Percentiles rank a stretch among this genome's conserved stretches.
phyloP scores from a whole-genome alignment of 2,888 invertebrate species.

The Diaprepes abbreviatus region DNA sequence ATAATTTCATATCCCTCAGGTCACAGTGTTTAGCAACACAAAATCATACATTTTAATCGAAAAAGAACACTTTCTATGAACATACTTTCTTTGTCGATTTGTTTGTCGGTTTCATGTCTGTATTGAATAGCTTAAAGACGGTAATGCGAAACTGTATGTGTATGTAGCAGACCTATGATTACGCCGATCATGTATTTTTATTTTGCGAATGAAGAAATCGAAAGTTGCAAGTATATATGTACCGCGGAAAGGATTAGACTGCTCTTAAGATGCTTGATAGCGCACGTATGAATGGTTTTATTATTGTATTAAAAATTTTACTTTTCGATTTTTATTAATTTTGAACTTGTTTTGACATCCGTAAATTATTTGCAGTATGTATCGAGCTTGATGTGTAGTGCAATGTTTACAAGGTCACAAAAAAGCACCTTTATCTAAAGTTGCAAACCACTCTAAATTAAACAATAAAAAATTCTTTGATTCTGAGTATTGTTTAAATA shows the following conservation, averaged over 20 bases:
- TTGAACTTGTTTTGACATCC: too few relatives aligned
- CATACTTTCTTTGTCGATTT: background rate
- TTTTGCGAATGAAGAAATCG: background rate
- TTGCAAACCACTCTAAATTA: too few relatives aligned
- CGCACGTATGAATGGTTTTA: too few relatives aligned
- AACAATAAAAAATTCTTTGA: too few relatives aligned
- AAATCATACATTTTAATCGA: background rate
- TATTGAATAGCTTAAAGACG: background rate
- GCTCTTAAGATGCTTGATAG: background rate
- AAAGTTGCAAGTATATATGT: background rate
- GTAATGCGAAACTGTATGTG: background rate
- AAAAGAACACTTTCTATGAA: background rate
- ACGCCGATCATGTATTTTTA: background rate
- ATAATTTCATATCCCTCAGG: background rate
- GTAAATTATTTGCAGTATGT: too few relatives aligned
- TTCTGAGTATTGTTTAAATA: too few relatives aligned
- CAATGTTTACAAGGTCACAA: too few relatives aligned
- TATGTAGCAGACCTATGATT: background rate
- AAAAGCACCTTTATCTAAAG: too few relatives aligned
- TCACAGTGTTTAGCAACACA: constrained; percentile 9
- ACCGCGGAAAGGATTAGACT: background rate
- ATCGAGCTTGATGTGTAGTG: too few relatives aligned
- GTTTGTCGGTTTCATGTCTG: background rate
- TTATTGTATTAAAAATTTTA: too few relatives aligned
- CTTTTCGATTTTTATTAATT: too few relatives aligned